Percentiles rank a stretch among this genome's conserved stretches.
Conservation (phyloP, 2,797 vertebrate species). For the Megaceryle alcyon region DNA sequence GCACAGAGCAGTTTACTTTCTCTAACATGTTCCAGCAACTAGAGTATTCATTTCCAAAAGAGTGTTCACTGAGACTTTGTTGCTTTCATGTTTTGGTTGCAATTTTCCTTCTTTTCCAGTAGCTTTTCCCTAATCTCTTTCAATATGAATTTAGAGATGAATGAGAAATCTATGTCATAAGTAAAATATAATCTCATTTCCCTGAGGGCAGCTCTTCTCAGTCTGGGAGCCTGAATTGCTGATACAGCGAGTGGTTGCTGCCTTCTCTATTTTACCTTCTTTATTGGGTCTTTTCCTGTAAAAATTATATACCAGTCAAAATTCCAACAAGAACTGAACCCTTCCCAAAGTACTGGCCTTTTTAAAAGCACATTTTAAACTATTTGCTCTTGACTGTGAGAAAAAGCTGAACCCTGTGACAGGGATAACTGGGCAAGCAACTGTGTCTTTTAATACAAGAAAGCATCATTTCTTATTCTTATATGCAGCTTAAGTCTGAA, state of each 20-base stretch:
- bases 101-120: not conserved
- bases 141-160: not conserved
- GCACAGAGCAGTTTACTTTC: not conserved
- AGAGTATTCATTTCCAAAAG: not conserved
- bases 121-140: not conserved
- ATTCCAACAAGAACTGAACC: not conserved
- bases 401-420: not conserved
- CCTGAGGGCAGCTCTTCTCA: not conserved
- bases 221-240: not conserved
- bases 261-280: not conserved
- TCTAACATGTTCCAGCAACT: not conserved
- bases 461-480: not conserved
- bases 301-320: not conserved
- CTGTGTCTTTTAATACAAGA: not conserved
- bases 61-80: not conserved
- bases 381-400: not conserved
- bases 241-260: not conserved
- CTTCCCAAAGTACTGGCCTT: not conserved
- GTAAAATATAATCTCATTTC: constrained; percentile 21
- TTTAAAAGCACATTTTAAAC: constrained; percentile 3
- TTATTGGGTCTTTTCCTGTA: not conserved
- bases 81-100: not conserved
- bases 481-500: not conserved
- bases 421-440: not conserved
- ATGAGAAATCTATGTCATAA: constrained; percentile 4